phyloP scores from a whole-genome alignment of 2,113 vertebrate genomes.

The Coptodon bakossiorum region DNA sequence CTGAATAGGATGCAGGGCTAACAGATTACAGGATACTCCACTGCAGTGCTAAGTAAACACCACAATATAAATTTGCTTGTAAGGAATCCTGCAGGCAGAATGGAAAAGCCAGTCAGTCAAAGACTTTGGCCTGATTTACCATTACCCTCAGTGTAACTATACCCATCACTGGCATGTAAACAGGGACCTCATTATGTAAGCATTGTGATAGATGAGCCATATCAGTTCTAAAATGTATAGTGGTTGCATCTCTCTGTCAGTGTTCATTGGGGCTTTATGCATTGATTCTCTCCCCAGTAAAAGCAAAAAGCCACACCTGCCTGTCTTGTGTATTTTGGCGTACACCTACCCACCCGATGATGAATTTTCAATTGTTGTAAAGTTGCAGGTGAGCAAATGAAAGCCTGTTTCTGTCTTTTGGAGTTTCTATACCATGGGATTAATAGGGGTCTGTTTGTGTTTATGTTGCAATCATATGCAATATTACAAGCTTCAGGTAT shows the following conservation, averaged over 20 bases:
- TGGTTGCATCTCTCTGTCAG: neutral
- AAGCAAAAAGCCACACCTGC: neutral
- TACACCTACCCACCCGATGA: neutral
- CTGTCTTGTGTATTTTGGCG: neutral
- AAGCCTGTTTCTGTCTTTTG: neutral
- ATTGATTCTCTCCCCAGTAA: neutral
- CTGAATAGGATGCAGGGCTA: neutral
- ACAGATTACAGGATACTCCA: neutral
- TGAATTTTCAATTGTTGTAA: neutral
- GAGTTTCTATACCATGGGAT: neutral
- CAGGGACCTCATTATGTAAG: constrained; percentile 14
- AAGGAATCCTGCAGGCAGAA: neutral
- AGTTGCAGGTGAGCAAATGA: neutral
- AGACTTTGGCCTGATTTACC: constrained; percentile 9
- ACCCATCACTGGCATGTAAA: neutral
- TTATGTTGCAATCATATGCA: neutral
- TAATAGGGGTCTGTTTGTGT: neutral
- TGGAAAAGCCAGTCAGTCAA: neutral
- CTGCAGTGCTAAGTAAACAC: neutral
- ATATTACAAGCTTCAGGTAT: neutral
- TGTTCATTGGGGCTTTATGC: neutral
- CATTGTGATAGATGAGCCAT: neutral
- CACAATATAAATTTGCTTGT: neutral
- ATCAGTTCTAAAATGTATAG: constrained; percentile 17
- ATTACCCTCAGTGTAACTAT: neutral